Base-by-base conservation (phyloP, 2,888 invertebrate species). In the Xylota segnis region DNA sequence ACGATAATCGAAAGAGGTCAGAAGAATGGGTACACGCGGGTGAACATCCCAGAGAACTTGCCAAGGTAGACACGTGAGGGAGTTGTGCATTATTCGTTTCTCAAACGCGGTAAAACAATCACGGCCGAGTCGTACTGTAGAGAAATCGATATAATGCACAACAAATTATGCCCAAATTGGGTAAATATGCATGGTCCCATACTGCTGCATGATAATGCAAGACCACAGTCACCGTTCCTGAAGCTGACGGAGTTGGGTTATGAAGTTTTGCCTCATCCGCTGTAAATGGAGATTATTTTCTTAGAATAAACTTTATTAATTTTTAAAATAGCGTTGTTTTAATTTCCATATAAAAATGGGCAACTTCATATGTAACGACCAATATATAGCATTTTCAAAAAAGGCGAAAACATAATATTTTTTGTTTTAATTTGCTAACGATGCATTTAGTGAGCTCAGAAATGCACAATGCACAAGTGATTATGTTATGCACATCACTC, bases 251-350 rank as follows among this genome's bases (percentile, higher is more conserved):
- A 45, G 16, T n/a, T 45, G 45, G 14, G 45, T 45, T 45, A 45
- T 45, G 37, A 37, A 45, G 45, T 45, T 45, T 45, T 45, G 45
- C 45, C 45, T 45, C 45, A 45, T 45, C 45, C 45, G 45, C 45
- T n/a, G n/a, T n/a, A n/a, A n/a, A n/a, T n/a, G n/a, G n/a, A n/a
- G n/a, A n/a, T n/a, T n/a, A n/a, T n/a, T n/a, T n/a, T n/a, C n/a
- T n/a, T n/a, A n/a, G n/a, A n/a, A n/a, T n/a, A n/a, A n/a, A n/a
- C n/a, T n/a, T n/a, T n/a, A n/a, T n/a, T n/a, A n/a, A n/a, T n/a
- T n/a, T n/a, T n/a, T n/a, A n/a, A n/a, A n/a, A n/a, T n/a, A n/a
- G n/a, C n/a, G n/a, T n/a, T n/a, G n/a, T n/a, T n/a, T n/a, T n/a
- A n/a, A n/a, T n/a, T n/a, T n/a, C n/a, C n/a, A n/a, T n/a, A n/a